Evolutionary conservation across 2,797 vertebrate genomes (phyloP).

Genomic region (Pangasius mekongensis): DNA sequence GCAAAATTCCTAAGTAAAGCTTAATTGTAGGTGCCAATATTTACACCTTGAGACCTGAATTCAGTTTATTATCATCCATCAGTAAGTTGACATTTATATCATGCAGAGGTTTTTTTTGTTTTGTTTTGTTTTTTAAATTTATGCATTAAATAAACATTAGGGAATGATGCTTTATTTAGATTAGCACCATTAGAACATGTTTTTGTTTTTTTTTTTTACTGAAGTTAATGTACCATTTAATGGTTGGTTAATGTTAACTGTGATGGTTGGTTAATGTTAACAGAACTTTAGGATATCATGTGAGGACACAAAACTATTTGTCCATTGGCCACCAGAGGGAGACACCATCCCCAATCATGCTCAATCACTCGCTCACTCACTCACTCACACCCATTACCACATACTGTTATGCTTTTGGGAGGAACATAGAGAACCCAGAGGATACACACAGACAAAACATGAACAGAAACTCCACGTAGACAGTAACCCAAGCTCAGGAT

Average conservation of each 20-base stretch:
- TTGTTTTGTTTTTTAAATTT: background rate
- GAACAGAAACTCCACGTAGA: background rate
- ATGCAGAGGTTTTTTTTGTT: background rate
- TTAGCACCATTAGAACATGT: background rate
- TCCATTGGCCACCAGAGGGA: constrained; percentile 1
- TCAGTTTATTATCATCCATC: background rate
- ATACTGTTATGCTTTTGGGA: background rate
- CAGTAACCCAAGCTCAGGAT: background rate
- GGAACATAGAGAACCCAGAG: background rate
- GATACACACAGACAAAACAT: background rate
- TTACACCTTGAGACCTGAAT: background rate
- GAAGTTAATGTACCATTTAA: background rate
- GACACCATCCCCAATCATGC: background rate
- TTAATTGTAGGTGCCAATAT: background rate
- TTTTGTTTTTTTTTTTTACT: background rate
- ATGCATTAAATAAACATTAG: background rate
- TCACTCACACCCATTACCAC: background rate
- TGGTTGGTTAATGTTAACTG: background rate
- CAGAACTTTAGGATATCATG: background rate
- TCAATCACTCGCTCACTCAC: background rate
- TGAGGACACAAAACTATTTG: background rate
- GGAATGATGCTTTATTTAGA: background rate
- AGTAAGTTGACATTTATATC: background rate
- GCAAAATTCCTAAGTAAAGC: no score
- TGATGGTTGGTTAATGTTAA: background rate